Percentiles rank a stretch among this genome's conserved stretches.
These are phyloP conservation scores for Magallana angulata DNA, from an alignment of 1,140 invertebrate genomes.

Conservation along the genomic window DNA sequence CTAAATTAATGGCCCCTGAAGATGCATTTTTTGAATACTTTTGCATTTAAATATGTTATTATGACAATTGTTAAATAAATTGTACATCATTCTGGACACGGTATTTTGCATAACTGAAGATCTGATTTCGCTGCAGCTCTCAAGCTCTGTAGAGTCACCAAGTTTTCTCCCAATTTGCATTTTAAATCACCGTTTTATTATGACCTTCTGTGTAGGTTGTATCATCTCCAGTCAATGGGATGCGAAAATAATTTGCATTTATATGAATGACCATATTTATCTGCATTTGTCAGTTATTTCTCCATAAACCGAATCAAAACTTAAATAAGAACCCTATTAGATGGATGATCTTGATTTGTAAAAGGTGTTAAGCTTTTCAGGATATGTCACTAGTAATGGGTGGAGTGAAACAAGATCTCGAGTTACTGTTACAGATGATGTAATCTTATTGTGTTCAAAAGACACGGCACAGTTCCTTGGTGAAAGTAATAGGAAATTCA, in stretches of 20 bases:
- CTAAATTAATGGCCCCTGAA: slow-evolving; percentile 1
- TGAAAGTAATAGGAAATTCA: neutral
- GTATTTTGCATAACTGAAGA: slow-evolving; percentile 10
- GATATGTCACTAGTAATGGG: slow-evolving; percentile 11
- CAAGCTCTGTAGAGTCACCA: neutral
- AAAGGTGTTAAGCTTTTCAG: slow-evolving; percentile 14
- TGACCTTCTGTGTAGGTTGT: neutral
- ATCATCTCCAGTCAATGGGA: neutral
- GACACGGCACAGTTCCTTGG: neutral
- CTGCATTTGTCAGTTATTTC: slow-evolving; percentile 10
- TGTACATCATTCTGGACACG: slow-evolving; percentile 14
- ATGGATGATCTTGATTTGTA: neutral
- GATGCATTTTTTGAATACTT: slow-evolving; percentile 29
- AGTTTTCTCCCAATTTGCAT: neutral
- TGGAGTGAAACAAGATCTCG: neutral
- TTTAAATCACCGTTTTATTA: slow-evolving; percentile 26
- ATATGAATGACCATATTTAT: slow-evolving; percentile 19
- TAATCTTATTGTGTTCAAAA: slow-evolving; percentile 11
- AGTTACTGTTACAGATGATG: neutral
- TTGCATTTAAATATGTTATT: slow-evolving; percentile 33
- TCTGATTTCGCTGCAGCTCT: neutral
- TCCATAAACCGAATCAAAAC: neutral
- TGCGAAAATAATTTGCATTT: slow-evolving; percentile 14
- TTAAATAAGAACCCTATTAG: neutral
- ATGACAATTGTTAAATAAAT: slow-evolving; percentile 21